Evolutionary conservation across 1,140 invertebrate species (phyloP), one percentile per base, ranked within the genome.

Genomic region (Caerostris extrusa): DNA sequence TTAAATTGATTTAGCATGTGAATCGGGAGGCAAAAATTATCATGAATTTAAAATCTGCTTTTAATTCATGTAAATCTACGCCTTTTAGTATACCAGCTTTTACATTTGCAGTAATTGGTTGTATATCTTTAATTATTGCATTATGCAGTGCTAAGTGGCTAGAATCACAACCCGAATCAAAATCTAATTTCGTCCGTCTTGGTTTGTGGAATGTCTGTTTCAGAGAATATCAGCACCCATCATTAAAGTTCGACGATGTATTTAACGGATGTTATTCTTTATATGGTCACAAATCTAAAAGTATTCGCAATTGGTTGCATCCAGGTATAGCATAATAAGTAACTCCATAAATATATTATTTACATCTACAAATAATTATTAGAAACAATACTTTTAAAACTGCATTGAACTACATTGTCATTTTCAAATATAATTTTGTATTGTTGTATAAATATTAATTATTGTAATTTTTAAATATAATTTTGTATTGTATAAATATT

Each of bases 141-240:
- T 98, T 98, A 96, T 97, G 97, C 94, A 98, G 97, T 61, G 99
- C 99, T 0, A 99, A 99, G 95, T 99, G 99, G 99, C 97, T 99
- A 85, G 97, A 98, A 95, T 99, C 98, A 0, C 99, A 98, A 96
- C 97, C 98, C 92, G 98, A 98, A 95, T 98, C 98, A 53, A 98
- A 98, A 95, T 98, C 97, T 94, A 97, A 97, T 94, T 99, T 99
- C 95, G 98, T 98, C 95, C 98, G 98, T 95, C 98, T 99, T 97
- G 99, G 99, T 0, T 96, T 99, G 7, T 99, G 99, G 99, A 98
- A 99, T 95, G 98, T 99, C 95, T 99, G 99, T 95, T 99, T 99
- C 95, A 97, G 98, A 95, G 96, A 98, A 94, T 99, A 98, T 95
- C 97, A 98, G 4, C 99, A 98, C 96, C 98, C 98, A 0, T 97